phyloP scores from a whole-genome alignment of 1,140 invertebrate genomes.

The Calycopis cecrops region DNA sequence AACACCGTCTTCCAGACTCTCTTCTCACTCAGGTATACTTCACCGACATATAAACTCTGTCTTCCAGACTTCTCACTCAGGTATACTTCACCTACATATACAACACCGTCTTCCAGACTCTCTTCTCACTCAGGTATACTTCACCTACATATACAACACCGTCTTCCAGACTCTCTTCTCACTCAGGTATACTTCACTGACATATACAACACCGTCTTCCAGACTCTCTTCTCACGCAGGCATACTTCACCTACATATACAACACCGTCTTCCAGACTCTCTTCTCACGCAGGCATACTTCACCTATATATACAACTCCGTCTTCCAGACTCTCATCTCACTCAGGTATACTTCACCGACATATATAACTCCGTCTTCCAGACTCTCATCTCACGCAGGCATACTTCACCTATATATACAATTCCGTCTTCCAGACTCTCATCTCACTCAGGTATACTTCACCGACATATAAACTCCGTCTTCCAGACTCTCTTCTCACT shows the following conservation, averaged over 20 bases:
- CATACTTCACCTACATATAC: constrained; percentile 84
- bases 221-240: no score
- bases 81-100: constrained; percentile 85
- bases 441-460: constrained; percentile 81
- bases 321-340: no score
- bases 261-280: constrained; percentile 91
- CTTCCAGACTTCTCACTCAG: no score
- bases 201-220: no score
- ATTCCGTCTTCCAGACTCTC: constrained; percentile 88
- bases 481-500: no score
- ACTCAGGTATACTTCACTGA: constrained; percentile 74
- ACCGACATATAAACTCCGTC: no score
- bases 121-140: constrained; percentile 85
- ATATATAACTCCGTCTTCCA: no score
- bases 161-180: constrained; percentile 92
- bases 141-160: constrained; percentile 85
- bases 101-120: constrained; percentile 89
- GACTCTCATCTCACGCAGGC: constrained; percentile 87
- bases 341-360: constrained; percentile 82
- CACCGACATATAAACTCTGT: no score
- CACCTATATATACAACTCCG: no score
- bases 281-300: constrained; percentile 81
- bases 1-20: no score
- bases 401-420: constrained; percentile 83
- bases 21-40: constrained; percentile 81